These are phyloP conservation scores for Hanleya hanleyi DNA, from an alignment of 2,888 invertebrate species.

Conservation along the genomic window DNA sequence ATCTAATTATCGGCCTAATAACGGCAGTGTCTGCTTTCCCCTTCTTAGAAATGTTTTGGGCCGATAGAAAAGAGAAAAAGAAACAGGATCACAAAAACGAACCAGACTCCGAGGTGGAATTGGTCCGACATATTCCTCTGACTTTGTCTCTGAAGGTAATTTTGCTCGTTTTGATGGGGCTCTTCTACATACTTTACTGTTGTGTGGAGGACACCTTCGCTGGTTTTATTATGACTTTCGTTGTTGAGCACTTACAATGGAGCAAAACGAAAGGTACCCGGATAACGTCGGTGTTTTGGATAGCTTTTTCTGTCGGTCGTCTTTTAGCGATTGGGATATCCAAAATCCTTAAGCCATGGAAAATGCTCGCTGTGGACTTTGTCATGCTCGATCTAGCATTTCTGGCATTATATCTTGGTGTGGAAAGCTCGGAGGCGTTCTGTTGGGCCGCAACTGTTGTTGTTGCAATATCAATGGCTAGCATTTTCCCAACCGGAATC, in stretches of 20 bases:
- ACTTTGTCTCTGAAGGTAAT: slow-evolving; percentile 44
- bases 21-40: slow-evolving; percentile 30
- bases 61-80: slow-evolving; percentile 20
- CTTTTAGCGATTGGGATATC: slow-evolving; percentile 69
- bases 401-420: slow-evolving; percentile 48
- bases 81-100: neutral
- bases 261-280: slow-evolving; percentile 59
- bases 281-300: slow-evolving; percentile 72
- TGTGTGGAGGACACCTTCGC: slow-evolving; percentile 72
- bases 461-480: slow-evolving; percentile 71
- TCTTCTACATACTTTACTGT: slow-evolving; percentile 70
- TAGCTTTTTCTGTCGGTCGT: slow-evolving; percentile 70
- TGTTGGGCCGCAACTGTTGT: slow-evolving; percentile 69
- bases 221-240: slow-evolving; percentile 67
- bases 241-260: slow-evolving; percentile 63
- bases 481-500: slow-evolving; percentile 74
- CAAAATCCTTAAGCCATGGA: slow-evolving; percentile 60
- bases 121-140: slow-evolving; percentile 24
- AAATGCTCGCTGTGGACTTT: slow-evolving; percentile 66
- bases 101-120: slow-evolving; percentile 13
- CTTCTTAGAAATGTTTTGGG: slow-evolving; percentile 30
- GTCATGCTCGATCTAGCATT: slow-evolving; percentile 40
- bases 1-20: slow-evolving; percentile 40
- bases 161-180: slow-evolving; percentile 60
- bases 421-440: slow-evolving; percentile 42